Base-by-base conservation (phyloP, 2,113 vertebrate species). In the Scalopus aquaticus region DNA sequence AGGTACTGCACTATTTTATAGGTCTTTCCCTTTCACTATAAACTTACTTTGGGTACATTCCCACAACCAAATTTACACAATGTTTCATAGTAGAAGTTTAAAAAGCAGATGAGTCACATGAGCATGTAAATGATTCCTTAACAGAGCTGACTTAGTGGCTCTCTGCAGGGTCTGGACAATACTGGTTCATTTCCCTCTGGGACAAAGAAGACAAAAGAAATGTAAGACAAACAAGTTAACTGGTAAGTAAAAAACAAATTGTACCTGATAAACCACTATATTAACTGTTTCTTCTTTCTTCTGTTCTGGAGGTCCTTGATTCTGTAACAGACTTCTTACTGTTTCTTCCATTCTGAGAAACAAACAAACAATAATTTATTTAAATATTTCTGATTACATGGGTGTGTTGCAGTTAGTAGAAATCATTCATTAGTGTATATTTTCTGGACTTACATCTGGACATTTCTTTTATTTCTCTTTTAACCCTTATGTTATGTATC, bases 311-410 rank as follows among this genome's bases (percentile, higher is more conserved):
- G 98, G 96, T 89, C 98, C 98, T 98, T 99, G 99, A 96, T 95
- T 99, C 98, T 99, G 99, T 86, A 99, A 98, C 95, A 99, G 98
- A 95, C 98, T 99, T 96, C 98, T 98, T 96, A 99, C 98, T 32
- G 99, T 99, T 97, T 99, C 99, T 98, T 99, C 99, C 99, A 99
- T 99, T 98, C 99, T 99, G 97, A 93, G 95, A 80, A 97, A 97
- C 7, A 70, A 84, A 97, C 9, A 76, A 96, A 97, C 97, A 97
- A 58, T 64, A 76, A 58, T 64, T 64, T 96, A 93, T 95, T 81
- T 44, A 90, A 72, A 96, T 62, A 82, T 46, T 96, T 87, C 77
- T 35, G 42, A 70, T 56, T 69, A 49, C 30, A 60, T 0, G 0
- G 12, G 6, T 28, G 9, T 83, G 5, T 22, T 90, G 4, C 1